Evolutionary conservation across 1,140 invertebrate genomes (phyloP).

Genomic region (Drosophila neocordata): DNA sequence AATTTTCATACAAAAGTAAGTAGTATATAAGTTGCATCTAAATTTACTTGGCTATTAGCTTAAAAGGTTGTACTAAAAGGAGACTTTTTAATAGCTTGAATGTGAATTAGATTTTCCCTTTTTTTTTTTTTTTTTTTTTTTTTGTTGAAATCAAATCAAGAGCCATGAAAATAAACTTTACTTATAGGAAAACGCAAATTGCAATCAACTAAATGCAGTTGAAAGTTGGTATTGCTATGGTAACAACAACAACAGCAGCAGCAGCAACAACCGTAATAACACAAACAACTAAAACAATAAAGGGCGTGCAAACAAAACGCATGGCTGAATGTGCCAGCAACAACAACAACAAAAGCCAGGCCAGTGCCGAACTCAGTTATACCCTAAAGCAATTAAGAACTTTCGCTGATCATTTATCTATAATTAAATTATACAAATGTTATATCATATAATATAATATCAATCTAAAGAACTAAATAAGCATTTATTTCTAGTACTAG

Average conservation of each 20-base stretch:
- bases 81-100: conserved; percentile 1
- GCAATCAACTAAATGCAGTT: conserved; percentile 52
- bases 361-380: too few relatives aligned
- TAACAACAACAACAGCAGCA: conserved; percentile 53
- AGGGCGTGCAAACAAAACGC: conserved; percentile 75
- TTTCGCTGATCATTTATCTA: too few relatives aligned
- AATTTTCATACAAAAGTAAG: too few relatives aligned
- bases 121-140: not conserved
- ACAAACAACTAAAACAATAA: conserved; percentile 43
- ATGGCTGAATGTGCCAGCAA: conserved; percentile 63
- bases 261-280: conserved; percentile 28
- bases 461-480: too few relatives aligned
- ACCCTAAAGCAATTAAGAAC: too few relatives aligned
- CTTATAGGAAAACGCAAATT: conserved; percentile 50
- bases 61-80: not conserved
- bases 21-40: too few relatives aligned
- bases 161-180: conserved; percentile 31
- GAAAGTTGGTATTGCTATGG: conserved; percentile 60
- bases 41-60: too few relatives aligned
- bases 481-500: too few relatives aligned
- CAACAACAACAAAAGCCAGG: conserved; percentile 27
- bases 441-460: too few relatives aligned
- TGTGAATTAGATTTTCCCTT: not conserved
- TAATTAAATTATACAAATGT: too few relatives aligned
- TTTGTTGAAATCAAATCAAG: conserved; percentile 33